phyloP scores from a whole-genome alignment of 2,888 invertebrate species.

The Pyrrhosoma nymphula region DNA sequence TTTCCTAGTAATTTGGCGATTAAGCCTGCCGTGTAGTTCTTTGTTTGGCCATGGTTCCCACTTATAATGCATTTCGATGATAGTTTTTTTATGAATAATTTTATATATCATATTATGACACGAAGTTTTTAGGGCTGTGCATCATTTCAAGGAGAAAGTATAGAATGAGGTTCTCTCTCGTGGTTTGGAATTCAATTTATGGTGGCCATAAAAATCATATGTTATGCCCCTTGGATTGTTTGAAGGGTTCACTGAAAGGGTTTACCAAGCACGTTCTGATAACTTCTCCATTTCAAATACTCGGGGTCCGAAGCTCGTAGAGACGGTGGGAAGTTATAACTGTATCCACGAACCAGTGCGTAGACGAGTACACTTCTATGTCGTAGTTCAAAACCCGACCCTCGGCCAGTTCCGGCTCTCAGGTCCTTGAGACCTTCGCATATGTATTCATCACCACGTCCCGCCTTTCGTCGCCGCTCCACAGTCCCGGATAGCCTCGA shows the following conservation, averaged over 20 bases:
- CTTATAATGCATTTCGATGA: no score
- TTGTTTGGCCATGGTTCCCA: no score
- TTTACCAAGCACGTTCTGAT: not conserved
- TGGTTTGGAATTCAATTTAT: no score
- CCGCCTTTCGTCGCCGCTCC: not conserved
- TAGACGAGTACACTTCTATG: not conserved
- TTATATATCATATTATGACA: no score
- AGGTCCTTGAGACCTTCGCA: not conserved
- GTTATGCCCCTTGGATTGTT: no score
- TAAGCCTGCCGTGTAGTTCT: no score
- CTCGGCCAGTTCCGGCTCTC: not conserved
- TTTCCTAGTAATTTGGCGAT: no score
- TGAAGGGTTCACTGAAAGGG: not conserved
- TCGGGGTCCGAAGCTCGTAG: not conserved
- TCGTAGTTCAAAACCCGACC: not conserved
- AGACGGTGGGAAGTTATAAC: not conserved
- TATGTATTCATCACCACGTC: not conserved
- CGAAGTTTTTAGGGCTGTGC: no score
- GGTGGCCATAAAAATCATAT: no score
- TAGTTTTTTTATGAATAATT: no score
- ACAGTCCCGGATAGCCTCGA: not conserved
- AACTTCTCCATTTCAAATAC: not conserved
- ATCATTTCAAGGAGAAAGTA: no score
- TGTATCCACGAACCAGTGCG: not conserved
- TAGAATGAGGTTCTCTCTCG: no score